phyloP scores from a whole-genome alignment of 2,888 invertebrate species.

The Chrysolina americana region DNA sequence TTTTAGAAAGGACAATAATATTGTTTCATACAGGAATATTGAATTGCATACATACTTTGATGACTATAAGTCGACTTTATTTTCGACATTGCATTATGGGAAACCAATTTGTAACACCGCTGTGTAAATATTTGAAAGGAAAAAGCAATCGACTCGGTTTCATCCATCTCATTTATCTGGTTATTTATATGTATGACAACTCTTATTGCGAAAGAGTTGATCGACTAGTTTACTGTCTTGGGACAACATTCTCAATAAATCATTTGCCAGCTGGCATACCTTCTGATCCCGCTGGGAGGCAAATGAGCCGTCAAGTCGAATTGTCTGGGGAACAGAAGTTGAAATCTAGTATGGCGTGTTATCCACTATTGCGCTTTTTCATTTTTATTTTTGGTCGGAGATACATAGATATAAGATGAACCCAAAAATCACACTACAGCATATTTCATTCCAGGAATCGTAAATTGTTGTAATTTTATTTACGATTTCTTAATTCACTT shows the following conservation, averaged over 20 bases:
- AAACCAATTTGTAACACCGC: background rate
- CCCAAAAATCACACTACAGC: too few species aligned
- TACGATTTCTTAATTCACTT: too few species aligned
- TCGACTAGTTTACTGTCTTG: conserved; percentile 12
- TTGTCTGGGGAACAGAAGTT: background rate
- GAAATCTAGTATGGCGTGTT: background rate
- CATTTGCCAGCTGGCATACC: conserved; percentile 13
- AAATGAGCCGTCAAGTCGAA: conserved; percentile 11
- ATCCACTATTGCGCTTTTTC: background rate
- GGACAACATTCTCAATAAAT: conserved; percentile 11
- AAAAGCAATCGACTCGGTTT: background rate
- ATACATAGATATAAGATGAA: too few species aligned
- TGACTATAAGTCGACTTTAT: background rate
- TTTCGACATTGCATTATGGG: background rate
- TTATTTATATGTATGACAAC: conserved; percentile 6
- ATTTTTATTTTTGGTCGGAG: background rate
- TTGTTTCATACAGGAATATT: background rate
- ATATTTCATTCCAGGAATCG: too few species aligned
- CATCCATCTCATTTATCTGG: background rate
- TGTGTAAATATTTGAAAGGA: conserved; percentile 7
- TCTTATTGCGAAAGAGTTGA: background rate
- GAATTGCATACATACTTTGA: background rate
- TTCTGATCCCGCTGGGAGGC: conserved; percentile 9
- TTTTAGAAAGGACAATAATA: too few species aligned
- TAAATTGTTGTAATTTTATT: too few species aligned